Conservation (phyloP, 1,140 invertebrate species). For the Drosophila ambigua region DNA sequence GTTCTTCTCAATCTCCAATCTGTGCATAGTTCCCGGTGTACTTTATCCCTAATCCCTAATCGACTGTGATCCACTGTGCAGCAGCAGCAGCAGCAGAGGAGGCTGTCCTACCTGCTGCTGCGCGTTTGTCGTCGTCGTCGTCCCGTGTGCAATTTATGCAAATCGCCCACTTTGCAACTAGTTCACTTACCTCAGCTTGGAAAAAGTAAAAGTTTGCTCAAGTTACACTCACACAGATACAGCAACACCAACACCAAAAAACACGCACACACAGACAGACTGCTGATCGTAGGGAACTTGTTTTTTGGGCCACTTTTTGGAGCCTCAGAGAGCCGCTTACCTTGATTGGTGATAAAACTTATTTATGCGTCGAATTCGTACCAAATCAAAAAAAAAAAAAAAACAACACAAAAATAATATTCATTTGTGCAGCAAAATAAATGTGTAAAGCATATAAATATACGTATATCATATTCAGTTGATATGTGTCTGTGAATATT, state of each 20-base stretch:
- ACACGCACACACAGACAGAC: not conserved
- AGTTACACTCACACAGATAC: constrained; percentile 39
- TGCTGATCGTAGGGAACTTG: constrained; percentile 47
- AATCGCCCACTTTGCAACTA: constrained; percentile 75
- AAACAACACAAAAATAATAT: constrained; percentile 30
- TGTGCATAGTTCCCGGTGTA: no score
- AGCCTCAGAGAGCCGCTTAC: constrained; percentile 64
- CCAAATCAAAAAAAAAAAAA: constrained; percentile 37
- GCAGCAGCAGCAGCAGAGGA: no score
- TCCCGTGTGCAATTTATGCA: constrained; percentile 68
- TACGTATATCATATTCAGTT: constrained; percentile 15
- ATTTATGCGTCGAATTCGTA: constrained; percentile 69
- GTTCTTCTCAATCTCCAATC: no score
- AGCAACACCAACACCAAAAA: not conserved
- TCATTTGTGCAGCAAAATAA: constrained; percentile 49
- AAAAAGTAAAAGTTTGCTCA: constrained; percentile 77
- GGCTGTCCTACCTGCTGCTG: constrained; percentile 22
- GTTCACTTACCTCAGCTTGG: constrained; percentile 69
- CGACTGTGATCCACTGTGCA: constrained; percentile 21
- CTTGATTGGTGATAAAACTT: constrained; percentile 79
- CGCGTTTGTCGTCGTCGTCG: constrained; percentile 26
- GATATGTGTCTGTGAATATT: constrained; percentile 39
- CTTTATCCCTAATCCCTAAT: no score
- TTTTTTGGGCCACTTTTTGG: constrained; percentile 58
- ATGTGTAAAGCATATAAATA: constrained; percentile 66